These are phyloP conservation scores for Ylistrum balloti DNA, from an alignment of 1,140 invertebrate genomes.

Conservation along the genomic window DNA sequence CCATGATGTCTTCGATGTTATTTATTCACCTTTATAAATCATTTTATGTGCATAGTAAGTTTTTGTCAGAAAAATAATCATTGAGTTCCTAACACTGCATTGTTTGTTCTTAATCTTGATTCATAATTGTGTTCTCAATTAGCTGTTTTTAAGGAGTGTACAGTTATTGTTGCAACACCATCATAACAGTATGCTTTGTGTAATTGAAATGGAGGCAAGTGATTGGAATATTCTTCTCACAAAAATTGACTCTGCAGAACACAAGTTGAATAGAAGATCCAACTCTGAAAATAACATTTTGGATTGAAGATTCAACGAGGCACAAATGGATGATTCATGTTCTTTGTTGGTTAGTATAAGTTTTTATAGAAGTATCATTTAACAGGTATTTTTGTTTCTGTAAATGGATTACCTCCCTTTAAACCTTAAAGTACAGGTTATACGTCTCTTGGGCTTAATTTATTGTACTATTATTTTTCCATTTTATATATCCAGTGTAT, in stretches of 20 bases:
- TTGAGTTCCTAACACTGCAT: background rate
- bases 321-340: background rate
- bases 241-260: background rate
- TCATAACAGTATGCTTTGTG: background rate
- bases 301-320: background rate
- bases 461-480: background rate
- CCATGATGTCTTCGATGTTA: constrained; percentile 12
- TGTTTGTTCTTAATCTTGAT: background rate
- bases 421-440: background rate
- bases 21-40: constrained; percentile 17
- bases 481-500: constrained; percentile 12
- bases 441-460: background rate
- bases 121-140: background rate
- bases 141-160: background rate
- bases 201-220: background rate
- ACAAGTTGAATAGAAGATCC: too few species aligned
- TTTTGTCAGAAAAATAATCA: background rate
- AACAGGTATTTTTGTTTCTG: background rate
- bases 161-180: background rate
- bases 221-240: background rate
- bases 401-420: constrained; percentile 2
- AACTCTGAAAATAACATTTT: background rate
- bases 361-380: too few species aligned
- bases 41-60: background rate
- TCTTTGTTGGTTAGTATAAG: background rate